Evolutionary conservation across 2,888 invertebrate genomes (phyloP), one percentile per base, ranked within the genome.

Genomic region (Tridacna crocea): DNA sequence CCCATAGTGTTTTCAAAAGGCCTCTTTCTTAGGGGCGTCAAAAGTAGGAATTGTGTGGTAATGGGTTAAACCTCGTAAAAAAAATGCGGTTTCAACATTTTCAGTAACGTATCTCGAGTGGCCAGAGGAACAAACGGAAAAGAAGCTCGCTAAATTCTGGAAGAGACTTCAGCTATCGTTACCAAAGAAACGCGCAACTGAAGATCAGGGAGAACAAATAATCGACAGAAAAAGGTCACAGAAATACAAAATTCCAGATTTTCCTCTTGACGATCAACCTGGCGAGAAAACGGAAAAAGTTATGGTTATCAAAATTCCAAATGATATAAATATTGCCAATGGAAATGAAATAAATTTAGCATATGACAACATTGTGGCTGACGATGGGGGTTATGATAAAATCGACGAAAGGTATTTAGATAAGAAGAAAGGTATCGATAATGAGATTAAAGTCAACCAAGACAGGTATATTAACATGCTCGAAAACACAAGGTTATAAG

Each of bases 61-160:
- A 36, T 4, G 36, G 36, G 36, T 36, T 36, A 36, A 36, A 36
- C 2, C 36, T 36, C 36, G 36, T 36, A 36, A 36, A 36, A 36
- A 36, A 36, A 4, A 36, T 8, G 2, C 36, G 3, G 36, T 36
- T 36, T 36, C 36, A 36, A 36, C 2, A 2, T 8, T 24, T 77
- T 78, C 87, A 48, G 88, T 91, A 0, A 90, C 91, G 0, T 91
- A 90, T 65, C 66, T 91, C 0, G 76, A 88, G 55, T 91, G 89
- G 87, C 90, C 91, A 19, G 70, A 77, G 27, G 82, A 84, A 10
- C 75, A 80, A 6, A 73, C 75, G 0, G 75, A 78, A 26, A 87
- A 87, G 60, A 86, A 87, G 68, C 19, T 87, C 3, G 82, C 87
- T 12, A 85, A 81, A 63, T 91, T 91, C 61, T 91, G 90, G 91